Evolutionary conservation across 2,888 invertebrate species (phyloP), one percentile per base, ranked within the genome.

Genomic region (Stictocephala bisonia): DNA sequence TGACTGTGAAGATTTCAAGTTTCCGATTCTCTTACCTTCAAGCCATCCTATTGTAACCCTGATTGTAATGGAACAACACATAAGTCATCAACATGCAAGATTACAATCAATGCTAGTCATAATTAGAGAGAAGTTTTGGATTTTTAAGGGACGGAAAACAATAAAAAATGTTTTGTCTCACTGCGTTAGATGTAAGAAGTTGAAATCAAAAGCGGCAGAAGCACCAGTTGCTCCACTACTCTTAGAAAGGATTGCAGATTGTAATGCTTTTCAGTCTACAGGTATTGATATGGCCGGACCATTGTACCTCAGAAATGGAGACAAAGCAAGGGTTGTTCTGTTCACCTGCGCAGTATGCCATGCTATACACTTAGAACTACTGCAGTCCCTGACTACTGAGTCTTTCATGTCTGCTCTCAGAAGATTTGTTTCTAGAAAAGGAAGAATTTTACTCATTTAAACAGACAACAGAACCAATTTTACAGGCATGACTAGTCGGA

Each of bases 381-480:
- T 82, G 0, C 72, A 68, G 0, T 78, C 80, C 9, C 71, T 83
- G 13, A 79, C 79, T 2, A 80, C 82, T 0, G 74, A 78, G 11
- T 71, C 77, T 22, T 84, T 84, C 74, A 20, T 84, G 11, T 69
- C 76, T 24, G 79, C 80, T 4, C 72, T 84, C 7, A 60, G 81
- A 29, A 72, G 82, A 56, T 84, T 84, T 67, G 77, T 82, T n/a
- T 78, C 80, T 1, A 71, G 82, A 48, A 72, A 81, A 27, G 82
- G 84, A 6, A 71, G 80, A 20, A 81, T 81, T 0, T 74, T 53
- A 13, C 76, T 78, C 4, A 80, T 84, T 0, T 82, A 80, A 56
- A 80, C 80, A 22, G 84, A 85, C 70, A 84, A 84, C 71, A 83
- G 82, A 0, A 81, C 81, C 0, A 83, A 84, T 76, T 85, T 85